Percentiles rank a stretch among this genome's conserved stretches.
Evolutionary conservation across 2,888 invertebrate genomes (phyloP).

Genomic region (Coleophora flavipennella): DNA sequence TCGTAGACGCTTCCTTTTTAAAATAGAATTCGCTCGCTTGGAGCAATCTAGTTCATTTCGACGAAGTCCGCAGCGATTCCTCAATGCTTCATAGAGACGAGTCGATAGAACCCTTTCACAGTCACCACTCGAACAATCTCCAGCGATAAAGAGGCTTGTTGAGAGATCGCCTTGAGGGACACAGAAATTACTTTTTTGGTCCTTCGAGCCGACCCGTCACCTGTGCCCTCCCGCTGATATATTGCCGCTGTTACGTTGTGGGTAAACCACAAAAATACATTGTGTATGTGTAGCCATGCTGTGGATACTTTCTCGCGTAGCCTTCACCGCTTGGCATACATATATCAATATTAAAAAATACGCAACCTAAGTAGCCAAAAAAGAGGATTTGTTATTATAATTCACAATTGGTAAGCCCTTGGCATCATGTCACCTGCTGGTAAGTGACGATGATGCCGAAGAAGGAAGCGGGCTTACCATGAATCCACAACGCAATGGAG

Average conservation of each 20-base stretch:
- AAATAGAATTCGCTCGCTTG: not conserved
- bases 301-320: too few relatives aligned
- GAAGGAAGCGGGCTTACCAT: too few relatives aligned
- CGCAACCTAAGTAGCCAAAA: too few relatives aligned
- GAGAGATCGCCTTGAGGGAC: conserved; percentile 23
- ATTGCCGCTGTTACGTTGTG: not conserved
- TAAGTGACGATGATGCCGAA: too few relatives aligned
- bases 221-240: conserved; percentile 12
- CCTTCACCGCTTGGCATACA: too few relatives aligned
- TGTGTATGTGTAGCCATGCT: too few relatives aligned
- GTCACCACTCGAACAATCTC: conserved; percentile 7
- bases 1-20: too few relatives aligned
- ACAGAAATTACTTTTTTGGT: conserved; percentile 21
- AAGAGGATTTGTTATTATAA: too few relatives aligned
- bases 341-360: too few relatives aligned
- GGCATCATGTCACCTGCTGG: too few relatives aligned
- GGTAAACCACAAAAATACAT: not conserved
- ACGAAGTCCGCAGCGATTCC: not conserved
- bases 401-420: too few relatives aligned
- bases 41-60: conserved; percentile 2
- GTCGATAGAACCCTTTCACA: not conserved
- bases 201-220: conserved; percentile 15
- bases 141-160: conserved; percentile 21
- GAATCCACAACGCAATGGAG: too few relatives aligned
- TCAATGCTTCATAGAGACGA: not conserved